A percentile compares a stretch with the other conserved stretches of the same genome.
phyloP scores from a whole-genome alignment of 2,888 invertebrate species.

The Mantis religiosa region DNA sequence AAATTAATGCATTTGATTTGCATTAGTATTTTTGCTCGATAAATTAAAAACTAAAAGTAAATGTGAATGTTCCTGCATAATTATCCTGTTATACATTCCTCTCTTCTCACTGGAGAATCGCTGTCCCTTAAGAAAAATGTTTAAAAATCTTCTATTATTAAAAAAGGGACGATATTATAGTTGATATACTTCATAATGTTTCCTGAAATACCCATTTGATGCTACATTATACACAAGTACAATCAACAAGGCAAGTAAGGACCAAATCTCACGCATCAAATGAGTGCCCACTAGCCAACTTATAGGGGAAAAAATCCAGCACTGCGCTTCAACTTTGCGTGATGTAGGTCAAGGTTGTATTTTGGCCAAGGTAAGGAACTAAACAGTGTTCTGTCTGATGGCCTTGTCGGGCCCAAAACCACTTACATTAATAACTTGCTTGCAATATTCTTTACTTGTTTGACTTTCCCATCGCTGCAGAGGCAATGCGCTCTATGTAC shows the following conservation, averaged over 20 bases:
- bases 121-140: too few species aligned
- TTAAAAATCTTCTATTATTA: too few species aligned
- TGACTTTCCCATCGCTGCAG: not conserved
- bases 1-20: too few species aligned
- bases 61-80: too few species aligned
- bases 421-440: not conserved
- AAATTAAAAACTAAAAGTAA: too few species aligned
- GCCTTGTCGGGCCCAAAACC: not conserved
- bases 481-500: not conserved
- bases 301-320: not conserved
- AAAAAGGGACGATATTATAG: too few species aligned
- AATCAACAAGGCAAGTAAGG: not conserved
- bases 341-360: not conserved
- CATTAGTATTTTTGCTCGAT: too few species aligned
- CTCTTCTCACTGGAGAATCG: too few species aligned
- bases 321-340: not conserved
- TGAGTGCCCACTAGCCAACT: not conserved
- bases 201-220: too few species aligned
- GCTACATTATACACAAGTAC: too few species aligned
- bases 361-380: not conserved
- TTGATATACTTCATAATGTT: too few species aligned
- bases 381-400: not conserved
- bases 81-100: too few species aligned
- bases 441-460: not conserved
- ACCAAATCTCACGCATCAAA: not conserved